Evolutionary conservation across 2,797 vertebrate genomes (phyloP).

Genomic region (Bovichtus variegatus): DNA sequence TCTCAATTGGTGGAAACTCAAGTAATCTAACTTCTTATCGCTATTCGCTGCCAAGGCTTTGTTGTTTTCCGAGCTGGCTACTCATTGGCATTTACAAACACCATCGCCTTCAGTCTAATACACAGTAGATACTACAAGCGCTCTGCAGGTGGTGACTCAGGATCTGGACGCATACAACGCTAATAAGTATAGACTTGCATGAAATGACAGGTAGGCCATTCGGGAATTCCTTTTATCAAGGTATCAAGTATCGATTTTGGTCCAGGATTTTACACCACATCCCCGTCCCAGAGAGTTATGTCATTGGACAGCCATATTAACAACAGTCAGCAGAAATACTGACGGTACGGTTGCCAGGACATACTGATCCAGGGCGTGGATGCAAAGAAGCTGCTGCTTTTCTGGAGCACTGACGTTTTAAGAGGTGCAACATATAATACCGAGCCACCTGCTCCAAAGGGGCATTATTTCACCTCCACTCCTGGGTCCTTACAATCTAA

Average conservation of each 20-base stretch:
- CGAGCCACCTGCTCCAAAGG: too few relatives aligned
- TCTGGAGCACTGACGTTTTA: not conserved
- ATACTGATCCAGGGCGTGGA: not conserved
- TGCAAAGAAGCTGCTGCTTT: not conserved
- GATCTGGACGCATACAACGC: not conserved
- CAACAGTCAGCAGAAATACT: not conserved
- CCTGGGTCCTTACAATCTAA: too few relatives aligned
- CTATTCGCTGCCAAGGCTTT: slow-evolving; percentile 31
- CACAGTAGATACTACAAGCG: slow-evolving; percentile 19
- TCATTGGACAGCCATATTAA: not conserved
- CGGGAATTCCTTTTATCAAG: not conserved
- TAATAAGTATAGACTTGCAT: not conserved
- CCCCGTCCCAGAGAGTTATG: not conserved
- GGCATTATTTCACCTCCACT: too few relatives aligned
- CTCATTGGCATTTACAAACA: slow-evolving; percentile 52
- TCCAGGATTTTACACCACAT: not conserved
- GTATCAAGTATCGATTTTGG: not conserved
- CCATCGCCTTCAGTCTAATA: slow-evolving; percentile 40
- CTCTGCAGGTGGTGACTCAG: slow-evolving; percentile 23
- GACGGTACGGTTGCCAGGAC: not conserved
- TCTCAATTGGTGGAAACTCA: slow-evolving; percentile 2
- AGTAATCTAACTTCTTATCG: slow-evolving; percentile 23
- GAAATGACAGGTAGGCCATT: not conserved
- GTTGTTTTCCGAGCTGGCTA: slow-evolving; percentile 1
- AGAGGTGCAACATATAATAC: too few relatives aligned